Evolutionary conservation across 2,797 vertebrate genomes (phyloP).

Genomic region (Numenius phaeopus): DNA sequence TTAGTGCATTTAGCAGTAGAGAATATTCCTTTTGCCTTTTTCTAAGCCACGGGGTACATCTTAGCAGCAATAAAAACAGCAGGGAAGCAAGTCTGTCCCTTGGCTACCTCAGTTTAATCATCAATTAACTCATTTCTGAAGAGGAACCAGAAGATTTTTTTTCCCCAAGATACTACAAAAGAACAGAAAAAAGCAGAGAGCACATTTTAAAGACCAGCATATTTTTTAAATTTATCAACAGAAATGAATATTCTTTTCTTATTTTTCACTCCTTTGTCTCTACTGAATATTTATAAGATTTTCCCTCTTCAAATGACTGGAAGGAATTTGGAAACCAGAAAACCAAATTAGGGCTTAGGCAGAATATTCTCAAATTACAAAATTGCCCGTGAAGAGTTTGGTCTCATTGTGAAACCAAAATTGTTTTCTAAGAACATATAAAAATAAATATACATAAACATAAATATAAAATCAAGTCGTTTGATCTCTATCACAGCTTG

Average conservation of each 20-base stretch:
- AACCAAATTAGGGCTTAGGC: background rate
- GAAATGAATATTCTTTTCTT: background rate
- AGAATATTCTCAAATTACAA: background rate
- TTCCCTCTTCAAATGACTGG: background rate
- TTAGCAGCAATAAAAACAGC: background rate
- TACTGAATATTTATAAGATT: background rate
- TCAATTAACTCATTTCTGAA: background rate
- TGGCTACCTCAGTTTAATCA: background rate
- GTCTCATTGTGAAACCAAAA: background rate
- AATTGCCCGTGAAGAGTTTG: background rate
- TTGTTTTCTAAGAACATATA: background rate
- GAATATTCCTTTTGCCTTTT: background rate
- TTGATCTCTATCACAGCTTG: background rate
- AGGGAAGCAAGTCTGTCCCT: background rate
- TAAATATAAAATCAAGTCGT: background rate
- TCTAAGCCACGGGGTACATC: background rate
- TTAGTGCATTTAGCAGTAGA: background rate
- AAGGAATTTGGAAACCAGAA: constrained; percentile 1
- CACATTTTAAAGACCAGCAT: background rate
- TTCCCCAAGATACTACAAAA: background rate
- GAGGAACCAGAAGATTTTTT: background rate
- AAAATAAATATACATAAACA: background rate
- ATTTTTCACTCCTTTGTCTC: background rate
- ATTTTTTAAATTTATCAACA: background rate
- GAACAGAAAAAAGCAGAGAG: background rate